phyloP scores from a whole-genome alignment of 2,797 vertebrate genomes.

The Orestias chungarensis region DNA sequence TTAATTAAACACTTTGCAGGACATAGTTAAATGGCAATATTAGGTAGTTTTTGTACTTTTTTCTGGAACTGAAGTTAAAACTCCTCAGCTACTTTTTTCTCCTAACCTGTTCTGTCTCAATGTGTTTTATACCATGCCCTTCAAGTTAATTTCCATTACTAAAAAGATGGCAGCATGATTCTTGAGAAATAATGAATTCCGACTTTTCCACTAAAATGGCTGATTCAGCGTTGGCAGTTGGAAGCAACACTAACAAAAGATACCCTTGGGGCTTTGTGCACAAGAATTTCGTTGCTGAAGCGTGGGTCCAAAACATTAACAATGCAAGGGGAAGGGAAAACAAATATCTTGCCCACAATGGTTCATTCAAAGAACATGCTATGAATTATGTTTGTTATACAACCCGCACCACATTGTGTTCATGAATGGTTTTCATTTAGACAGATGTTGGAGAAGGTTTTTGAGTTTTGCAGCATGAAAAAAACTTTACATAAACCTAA shows the following conservation, averaged over 20 bases:
- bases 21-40: not conserved
- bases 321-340: conserved; percentile 49
- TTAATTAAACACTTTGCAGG: not conserved
- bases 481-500: conserved; percentile 10
- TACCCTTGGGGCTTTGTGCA: conserved; percentile 71
- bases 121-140: conserved; percentile 26
- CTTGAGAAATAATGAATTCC: conserved; percentile 71
- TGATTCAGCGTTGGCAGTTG: conserved; percentile 64
- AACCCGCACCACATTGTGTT: conserved; percentile 28
- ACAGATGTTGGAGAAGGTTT: conserved; percentile 34
- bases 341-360: conserved; percentile 57
- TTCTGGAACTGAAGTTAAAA: conserved; percentile 27
- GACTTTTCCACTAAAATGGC: conserved; percentile 58
- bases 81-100: conserved; percentile 10
- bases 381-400: conserved; percentile 51
- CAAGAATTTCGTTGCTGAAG: conserved; percentile 54
- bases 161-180: conserved; percentile 53
- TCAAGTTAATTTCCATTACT: conserved; percentile 57
- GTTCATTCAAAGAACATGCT: conserved; percentile 49
- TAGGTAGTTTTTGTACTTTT: not conserved
- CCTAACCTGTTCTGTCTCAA: not conserved
- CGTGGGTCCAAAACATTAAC: conserved; percentile 54
- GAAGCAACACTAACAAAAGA: conserved; percentile 66
- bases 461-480: conserved; percentile 16
- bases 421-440: conserved; percentile 30